Percentiles rank a stretch among this genome's conserved stretches.
These are phyloP conservation scores for Plebejus melissa DNA, from an alignment of 2,888 invertebrate species.

Conservation along the genomic window DNA sequence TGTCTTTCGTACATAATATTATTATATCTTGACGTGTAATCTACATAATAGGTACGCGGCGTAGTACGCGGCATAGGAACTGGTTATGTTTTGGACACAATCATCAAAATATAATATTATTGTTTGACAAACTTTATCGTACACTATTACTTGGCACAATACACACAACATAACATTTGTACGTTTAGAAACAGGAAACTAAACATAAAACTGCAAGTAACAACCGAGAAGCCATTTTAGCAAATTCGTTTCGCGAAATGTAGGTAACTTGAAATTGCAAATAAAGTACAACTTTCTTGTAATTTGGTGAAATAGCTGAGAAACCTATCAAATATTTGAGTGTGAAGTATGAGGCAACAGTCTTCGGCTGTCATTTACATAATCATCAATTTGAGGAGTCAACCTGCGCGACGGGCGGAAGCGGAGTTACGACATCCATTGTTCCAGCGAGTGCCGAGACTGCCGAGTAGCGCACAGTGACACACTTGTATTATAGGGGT, in stretches of 20 bases:
- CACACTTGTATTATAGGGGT: not conserved
- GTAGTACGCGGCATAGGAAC: too few relatives aligned
- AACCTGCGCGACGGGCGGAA: slow-evolving; percentile 28
- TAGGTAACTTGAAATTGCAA: slow-evolving; percentile 5
- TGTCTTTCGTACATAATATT: too few relatives aligned
- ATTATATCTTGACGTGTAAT: too few relatives aligned
- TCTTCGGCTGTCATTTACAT: slow-evolving; percentile 12
- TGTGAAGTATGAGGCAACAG: not conserved
- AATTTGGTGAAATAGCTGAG: not conserved
- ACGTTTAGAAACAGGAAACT: not conserved
- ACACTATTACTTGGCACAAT: not conserved
- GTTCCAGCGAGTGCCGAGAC: not conserved
- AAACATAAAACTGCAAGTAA: slow-evolving; percentile 7
- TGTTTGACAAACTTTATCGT: not conserved
- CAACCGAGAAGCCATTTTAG: not conserved
- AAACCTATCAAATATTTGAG: not conserved
- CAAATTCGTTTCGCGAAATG: slow-evolving; percentile 6
- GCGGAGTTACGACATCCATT: not conserved
- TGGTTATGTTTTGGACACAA: too few relatives aligned
- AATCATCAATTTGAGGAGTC: slow-evolving; percentile 20
- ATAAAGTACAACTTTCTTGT: not conserved
- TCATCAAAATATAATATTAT: too few relatives aligned
- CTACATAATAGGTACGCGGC: too few relatives aligned
- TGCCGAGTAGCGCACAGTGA: not conserved
- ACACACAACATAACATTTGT: not conserved